phyloP scores from a whole-genome alignment of 2,113 vertebrate genomes.

The Numenius arquata region DNA sequence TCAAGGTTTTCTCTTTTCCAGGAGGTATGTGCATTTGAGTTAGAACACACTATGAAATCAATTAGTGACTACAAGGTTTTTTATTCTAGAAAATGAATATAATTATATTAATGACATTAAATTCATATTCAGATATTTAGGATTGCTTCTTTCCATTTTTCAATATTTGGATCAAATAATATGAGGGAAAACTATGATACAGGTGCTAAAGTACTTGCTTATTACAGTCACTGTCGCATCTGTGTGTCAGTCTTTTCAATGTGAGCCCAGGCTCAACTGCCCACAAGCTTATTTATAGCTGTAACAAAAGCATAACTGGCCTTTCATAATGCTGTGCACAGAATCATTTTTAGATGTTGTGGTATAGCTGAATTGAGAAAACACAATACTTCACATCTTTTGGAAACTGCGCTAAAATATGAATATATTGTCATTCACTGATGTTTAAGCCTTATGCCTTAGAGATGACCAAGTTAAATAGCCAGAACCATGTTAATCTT shows the following conservation, averaged over 20 bases:
- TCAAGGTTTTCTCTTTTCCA: background rate
- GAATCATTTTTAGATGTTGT: background rate
- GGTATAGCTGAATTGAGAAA: conserved; percentile 15
- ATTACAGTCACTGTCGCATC: background rate
- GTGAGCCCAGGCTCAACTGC: background rate
- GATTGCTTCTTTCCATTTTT: background rate
- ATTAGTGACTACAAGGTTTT: background rate
- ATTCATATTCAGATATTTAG: background rate
- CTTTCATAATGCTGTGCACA: background rate
- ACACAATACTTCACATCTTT: conserved; percentile 18
- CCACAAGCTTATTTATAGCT: background rate
- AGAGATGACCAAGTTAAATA: conserved; percentile 71
- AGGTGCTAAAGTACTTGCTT: background rate
- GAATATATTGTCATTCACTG: conserved; percentile 54
- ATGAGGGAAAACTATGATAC: background rate
- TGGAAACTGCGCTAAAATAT: background rate
- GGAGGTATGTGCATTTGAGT: background rate
- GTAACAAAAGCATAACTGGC: background rate
- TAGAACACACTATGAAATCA: background rate
- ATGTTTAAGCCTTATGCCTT: conserved; percentile 47
- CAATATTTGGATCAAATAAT: background rate
- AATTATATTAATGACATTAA: background rate
- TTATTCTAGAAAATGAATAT: background rate
- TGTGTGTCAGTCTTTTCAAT: background rate
- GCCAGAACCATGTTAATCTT: conserved; percentile 66